A percentile compares a stretch with the other conserved stretches of the same genome.
These are phyloP conservation scores for Cephus pulcher DNA, from an alignment of 2,888 invertebrate genomes.

Conservation along the genomic window DNA sequence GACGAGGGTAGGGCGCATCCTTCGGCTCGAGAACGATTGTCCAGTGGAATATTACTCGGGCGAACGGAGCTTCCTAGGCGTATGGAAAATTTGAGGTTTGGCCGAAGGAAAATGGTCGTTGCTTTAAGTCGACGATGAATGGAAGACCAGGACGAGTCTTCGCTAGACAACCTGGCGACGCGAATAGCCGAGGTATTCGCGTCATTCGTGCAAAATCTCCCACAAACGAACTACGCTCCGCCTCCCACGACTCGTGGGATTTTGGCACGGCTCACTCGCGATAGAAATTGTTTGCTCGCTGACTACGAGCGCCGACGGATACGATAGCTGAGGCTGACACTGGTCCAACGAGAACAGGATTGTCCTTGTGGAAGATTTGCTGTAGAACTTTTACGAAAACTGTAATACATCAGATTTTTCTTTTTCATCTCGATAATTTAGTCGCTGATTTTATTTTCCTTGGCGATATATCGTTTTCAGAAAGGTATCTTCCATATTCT, in stretches of 20 bases:
- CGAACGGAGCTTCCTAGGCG: background rate
- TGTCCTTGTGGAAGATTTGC: background rate
- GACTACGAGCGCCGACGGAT: background rate
- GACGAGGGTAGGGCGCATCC: background rate
- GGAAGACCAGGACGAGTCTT: constrained; percentile 22
- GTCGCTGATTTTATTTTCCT: background rate
- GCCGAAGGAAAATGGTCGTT: background rate
- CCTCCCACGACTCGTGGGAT: constrained; percentile 1
- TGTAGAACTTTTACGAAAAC: background rate
- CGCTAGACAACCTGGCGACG: constrained; percentile 49
- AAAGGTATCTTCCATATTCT: background rate
- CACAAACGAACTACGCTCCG: background rate
- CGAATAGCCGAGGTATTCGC: constrained; percentile 38
- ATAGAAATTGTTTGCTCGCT: constrained; percentile 1
- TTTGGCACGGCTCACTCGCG: background rate
- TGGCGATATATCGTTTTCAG: background rate
- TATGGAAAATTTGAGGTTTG: background rate
- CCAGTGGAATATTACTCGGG: background rate
- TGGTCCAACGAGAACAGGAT: background rate
- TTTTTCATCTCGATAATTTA: background rate
- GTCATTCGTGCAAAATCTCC: background rate
- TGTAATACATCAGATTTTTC: background rate
- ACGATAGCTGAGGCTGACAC: background rate
- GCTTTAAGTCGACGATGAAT: background rate
- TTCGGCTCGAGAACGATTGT: background rate